A percentile compares a stretch with the other conserved stretches of the same genome.
phyloP scores from a whole-genome alignment of 2,797 vertebrate species.

The Chaetophractus vellerosus region DNA sequence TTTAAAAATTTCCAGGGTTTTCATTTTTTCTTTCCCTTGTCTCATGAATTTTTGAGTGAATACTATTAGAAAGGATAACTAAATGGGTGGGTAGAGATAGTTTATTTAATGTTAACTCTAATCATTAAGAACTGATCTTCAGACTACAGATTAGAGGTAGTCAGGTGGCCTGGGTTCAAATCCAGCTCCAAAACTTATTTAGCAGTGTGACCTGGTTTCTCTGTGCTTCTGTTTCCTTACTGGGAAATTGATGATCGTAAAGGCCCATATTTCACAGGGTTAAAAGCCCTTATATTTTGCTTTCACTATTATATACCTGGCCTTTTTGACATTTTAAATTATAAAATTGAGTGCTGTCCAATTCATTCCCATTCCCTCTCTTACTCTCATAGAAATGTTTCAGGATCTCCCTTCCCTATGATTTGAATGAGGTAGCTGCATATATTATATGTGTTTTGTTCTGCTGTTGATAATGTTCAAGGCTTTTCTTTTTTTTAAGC shows the following conservation, averaged over 20 bases:
- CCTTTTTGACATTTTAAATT: constrained; percentile 4
- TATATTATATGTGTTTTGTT: neutral
- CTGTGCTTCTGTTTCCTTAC: neutral
- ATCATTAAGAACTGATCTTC: neutral
- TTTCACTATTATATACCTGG: constrained; percentile 28
- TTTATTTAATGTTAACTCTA: constrained; percentile 46
- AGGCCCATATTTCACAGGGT: neutral
- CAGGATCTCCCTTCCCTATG: neutral
- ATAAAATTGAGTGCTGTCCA: neutral
- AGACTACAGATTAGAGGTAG: neutral
- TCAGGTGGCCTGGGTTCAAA: neutral
- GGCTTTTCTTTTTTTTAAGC: neutral
- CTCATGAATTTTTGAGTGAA: constrained; percentile 35
- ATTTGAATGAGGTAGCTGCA: neutral
- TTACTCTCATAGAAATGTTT: neutral
- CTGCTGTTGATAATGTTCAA: neutral
- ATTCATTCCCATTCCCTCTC: neutral
- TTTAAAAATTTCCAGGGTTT: constrained; percentile 47
- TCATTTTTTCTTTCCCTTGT: neutral
- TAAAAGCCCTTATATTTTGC: constrained; percentile 42
- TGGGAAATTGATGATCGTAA: constrained; percentile 44
- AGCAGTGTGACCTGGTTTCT: neutral
- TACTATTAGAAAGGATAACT: neutral
- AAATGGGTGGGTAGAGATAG: neutral
- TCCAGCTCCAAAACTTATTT: neutral